These are phyloP conservation scores for Anhinga anhinga DNA, from an alignment of 2,113 vertebrate species.

Conservation along the genomic window DNA sequence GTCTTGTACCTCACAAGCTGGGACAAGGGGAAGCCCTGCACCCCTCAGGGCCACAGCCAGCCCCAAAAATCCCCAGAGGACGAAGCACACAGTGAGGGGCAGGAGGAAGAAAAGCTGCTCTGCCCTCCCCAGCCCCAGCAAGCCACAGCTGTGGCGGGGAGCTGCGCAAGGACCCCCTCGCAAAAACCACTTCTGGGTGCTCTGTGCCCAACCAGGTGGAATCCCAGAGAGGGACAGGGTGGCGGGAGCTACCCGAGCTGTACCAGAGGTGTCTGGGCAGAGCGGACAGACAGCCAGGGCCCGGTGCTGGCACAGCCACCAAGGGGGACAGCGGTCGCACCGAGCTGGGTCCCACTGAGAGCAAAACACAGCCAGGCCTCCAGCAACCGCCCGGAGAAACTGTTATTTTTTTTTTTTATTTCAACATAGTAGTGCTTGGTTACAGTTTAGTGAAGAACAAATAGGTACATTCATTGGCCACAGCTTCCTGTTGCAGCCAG, in stretches of 20 bases:
- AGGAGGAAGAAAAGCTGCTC: neutral
- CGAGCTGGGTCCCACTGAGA: neutral
- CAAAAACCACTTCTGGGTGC: neutral
- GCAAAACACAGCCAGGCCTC: neutral
- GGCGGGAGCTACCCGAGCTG: neutral
- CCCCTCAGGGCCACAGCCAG: neutral
- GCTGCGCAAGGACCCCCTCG: too few species aligned
- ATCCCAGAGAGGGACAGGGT: neutral
- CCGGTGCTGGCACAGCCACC: neutral
- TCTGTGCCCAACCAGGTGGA: neutral
- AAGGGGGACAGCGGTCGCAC: neutral
- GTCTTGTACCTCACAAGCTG: fast-evolving
- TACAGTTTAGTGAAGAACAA: constrained; percentile 84
- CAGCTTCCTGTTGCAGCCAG: constrained; percentile 65
- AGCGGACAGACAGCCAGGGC: fast-evolving
- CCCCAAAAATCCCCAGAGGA: fast-evolving
- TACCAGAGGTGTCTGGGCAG: fast-evolving
- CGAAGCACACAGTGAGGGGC: fast-evolving
- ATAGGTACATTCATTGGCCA: constrained; percentile 90
- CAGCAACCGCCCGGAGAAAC: constrained; percentile 11
- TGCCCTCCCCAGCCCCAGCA: neutral
- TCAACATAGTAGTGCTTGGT: constrained; percentile 85
- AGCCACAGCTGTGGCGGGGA: too few species aligned
- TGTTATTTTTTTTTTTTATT: constrained; percentile 68
- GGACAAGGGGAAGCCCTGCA: fast-evolving